Percentiles rank a stretch among this genome's conserved stretches.
Conservation (phyloP, 2,888 invertebrate genomes). For the Matsumyia berberina region DNA sequence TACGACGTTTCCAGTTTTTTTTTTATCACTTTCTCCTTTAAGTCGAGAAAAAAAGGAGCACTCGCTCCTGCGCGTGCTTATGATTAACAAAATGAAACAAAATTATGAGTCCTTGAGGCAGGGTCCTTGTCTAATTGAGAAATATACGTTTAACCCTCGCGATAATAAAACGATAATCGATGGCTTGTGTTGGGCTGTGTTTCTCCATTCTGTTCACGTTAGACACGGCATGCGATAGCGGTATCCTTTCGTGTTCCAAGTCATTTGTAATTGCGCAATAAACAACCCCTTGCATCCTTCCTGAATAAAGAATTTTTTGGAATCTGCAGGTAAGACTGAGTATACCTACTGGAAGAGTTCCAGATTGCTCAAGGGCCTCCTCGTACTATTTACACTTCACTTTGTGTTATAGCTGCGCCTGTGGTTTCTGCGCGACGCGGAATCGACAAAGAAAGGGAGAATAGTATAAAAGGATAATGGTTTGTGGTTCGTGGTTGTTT, state of each 20-base stretch:
- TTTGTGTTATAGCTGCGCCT: constrained; percentile 36
- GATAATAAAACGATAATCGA: constrained; percentile 67
- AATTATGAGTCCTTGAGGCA: constrained; percentile 54
- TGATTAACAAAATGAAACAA: constrained; percentile 29
- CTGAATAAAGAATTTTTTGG: constrained; percentile 15
- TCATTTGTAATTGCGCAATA: constrained; percentile 73
- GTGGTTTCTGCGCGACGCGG: constrained; percentile 60
- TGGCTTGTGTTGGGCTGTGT: constrained; percentile 54
- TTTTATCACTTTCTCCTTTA: constrained; percentile 60
- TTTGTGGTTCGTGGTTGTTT: constrained; percentile 47
- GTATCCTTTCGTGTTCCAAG: constrained; percentile 67
- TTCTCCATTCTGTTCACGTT: constrained; percentile 49
- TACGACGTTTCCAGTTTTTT: constrained; percentile 37
- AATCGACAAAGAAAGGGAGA: constrained; percentile 21
- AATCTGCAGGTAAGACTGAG: constrained; percentile 40
- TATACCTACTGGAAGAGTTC: constrained; percentile 22
- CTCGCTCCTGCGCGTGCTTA: constrained; percentile 28
- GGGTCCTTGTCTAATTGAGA: constrained; percentile 73
- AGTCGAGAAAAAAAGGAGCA: constrained; percentile 15
- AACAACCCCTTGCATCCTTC: constrained; percentile 63
- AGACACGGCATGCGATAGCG: constrained; percentile 45
- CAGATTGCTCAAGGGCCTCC: constrained; percentile 43
- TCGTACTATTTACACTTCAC: constrained; percentile 43
- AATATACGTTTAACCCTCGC: constrained; percentile 68
- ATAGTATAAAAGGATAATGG: constrained; percentile 66